These are phyloP conservation scores for Lasioglossum figueresi DNA, from an alignment of 2,888 invertebrate genomes.

Conservation along the genomic window DNA sequence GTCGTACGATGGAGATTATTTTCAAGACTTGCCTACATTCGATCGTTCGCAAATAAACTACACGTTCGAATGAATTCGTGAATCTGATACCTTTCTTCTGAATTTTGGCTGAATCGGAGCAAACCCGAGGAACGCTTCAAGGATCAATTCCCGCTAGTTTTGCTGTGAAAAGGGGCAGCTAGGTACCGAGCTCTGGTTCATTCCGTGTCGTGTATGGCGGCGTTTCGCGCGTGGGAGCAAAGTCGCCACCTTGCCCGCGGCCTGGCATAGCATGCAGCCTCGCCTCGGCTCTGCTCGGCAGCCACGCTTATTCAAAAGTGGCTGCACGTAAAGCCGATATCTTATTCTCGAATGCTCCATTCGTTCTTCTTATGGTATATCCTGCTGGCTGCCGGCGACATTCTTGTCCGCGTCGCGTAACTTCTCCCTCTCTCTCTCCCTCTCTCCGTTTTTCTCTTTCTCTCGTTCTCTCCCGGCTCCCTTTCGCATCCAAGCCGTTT, in stretches of 20 bases:
- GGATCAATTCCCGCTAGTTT: background rate
- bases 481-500: conserved; percentile 48
- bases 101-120: background rate
- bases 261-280: conserved; percentile 23
- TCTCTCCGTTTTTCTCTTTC: background rate
- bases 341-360: conserved; percentile 83
- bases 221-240: conserved; percentile 63
- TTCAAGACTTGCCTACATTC: background rate
- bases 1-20: background rate
- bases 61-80: background rate
- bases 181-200: conserved; percentile 24
- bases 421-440: conserved; percentile 61
- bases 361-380: conserved; percentile 80
- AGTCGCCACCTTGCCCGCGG: conserved; percentile 71
- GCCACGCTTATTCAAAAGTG: conserved; percentile 71
- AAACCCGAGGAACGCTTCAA: background rate
- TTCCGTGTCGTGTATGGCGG: conserved; percentile 49
- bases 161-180: background rate
- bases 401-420: conserved; percentile 82
- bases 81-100: background rate
- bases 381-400: conserved; percentile 76
- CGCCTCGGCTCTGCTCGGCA: conserved; percentile 25
- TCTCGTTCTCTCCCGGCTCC: background rate
- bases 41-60: background rate
- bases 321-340: conserved; percentile 81